Evolutionary conservation across 2,113 vertebrate species (phyloP), one percentile per base, ranked within the genome.

Genomic region (Pseudorhombus dupliciocellatus): DNA sequence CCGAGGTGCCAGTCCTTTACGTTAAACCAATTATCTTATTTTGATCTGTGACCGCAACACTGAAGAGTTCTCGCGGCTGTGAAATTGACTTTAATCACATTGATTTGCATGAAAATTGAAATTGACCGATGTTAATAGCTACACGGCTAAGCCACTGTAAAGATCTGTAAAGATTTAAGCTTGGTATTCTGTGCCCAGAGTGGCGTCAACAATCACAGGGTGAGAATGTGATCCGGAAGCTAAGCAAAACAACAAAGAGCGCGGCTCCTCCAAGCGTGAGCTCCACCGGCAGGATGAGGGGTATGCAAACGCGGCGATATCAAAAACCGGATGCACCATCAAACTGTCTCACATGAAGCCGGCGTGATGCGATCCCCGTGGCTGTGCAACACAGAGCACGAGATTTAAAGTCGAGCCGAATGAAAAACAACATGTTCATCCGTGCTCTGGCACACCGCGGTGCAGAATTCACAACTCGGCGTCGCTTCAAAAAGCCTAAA

Each of bases 31-130:
- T 87, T 75, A 84, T 70, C 54, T 82, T 10, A 14, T 58, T 79
- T 75, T 87, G 62, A 73, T 75, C 80, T 75, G 52, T 80, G 73
- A 73, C 62, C 42, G 50, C 65, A 74, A 79, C 40, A 68, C 25
- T 2, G 7, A 18, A n/a, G 66, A 55, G 72, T 61, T 60, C 66
- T 28, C 12, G 67, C 28, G 80, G 58, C 65, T 66, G 78, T 84
- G 81, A 84, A 89, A 89, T 84, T 75, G 62, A 55, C 69, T 73
- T 76, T 89, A 84, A 90, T 87, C 84, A 81, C 68, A 50, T 59
- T 58, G 48, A 86, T 89, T 86, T 88, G 79, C 75, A 86, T 87
- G 76, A 67, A 88, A 88, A 90, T 83, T 44, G 78, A 75, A 70
- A 75, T 87, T 83, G 86, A 91, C 79, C 66, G 68, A 46, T 4